A percentile compares a stretch with the other conserved stretches of the same genome.
Evolutionary conservation across 2,888 invertebrate genomes (phyloP).

Genomic region (Helicoverpa assulta): DNA sequence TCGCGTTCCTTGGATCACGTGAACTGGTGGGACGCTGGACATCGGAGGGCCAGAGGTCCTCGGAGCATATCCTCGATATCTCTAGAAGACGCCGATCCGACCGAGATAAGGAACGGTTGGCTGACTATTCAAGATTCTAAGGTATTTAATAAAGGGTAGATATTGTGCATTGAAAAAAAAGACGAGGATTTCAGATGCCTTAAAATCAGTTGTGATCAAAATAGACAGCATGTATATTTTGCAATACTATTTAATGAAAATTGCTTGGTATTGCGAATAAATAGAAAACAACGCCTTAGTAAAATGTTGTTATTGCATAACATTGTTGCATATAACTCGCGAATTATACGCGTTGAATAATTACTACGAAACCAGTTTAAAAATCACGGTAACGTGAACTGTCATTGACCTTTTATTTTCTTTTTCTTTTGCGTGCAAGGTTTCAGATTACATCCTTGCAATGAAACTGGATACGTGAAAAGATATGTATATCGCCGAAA

Average conservation of each 20-base stretch:
- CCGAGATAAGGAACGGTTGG: constrained; percentile 85
- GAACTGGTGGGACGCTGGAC: constrained; percentile 84
- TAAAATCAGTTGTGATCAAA: too few relatives aligned
- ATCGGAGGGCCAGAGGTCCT: constrained; percentile 74
- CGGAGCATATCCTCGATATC: constrained; percentile 78
- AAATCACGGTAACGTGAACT: constrained; percentile 7
- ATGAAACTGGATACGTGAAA: constrained; percentile 49
- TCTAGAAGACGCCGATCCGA: constrained; percentile 76
- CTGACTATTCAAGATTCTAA: constrained; percentile 77
- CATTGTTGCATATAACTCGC: constrained; percentile 22
- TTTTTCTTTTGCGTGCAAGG: constrained; percentile 32
- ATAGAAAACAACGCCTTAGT: too few relatives aligned
- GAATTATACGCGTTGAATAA: constrained; percentile 21
- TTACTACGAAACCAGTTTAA: constrained; percentile 10
- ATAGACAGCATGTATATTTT: too few relatives aligned
- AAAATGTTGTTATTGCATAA: too few relatives aligned
- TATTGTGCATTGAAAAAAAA: not conserved
- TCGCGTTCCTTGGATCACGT: constrained; percentile 79
- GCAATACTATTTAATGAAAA: too few relatives aligned
- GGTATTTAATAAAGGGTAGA: constrained; percentile 64
- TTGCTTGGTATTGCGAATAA: too few relatives aligned
- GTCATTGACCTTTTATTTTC: constrained; percentile 39
- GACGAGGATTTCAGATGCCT: too few relatives aligned
- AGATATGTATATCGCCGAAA: constrained; percentile 37
- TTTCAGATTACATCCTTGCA: constrained; percentile 45